phyloP scores from a whole-genome alignment of 1,140 invertebrate species.

The Stegodyphus dumicola region DNA sequence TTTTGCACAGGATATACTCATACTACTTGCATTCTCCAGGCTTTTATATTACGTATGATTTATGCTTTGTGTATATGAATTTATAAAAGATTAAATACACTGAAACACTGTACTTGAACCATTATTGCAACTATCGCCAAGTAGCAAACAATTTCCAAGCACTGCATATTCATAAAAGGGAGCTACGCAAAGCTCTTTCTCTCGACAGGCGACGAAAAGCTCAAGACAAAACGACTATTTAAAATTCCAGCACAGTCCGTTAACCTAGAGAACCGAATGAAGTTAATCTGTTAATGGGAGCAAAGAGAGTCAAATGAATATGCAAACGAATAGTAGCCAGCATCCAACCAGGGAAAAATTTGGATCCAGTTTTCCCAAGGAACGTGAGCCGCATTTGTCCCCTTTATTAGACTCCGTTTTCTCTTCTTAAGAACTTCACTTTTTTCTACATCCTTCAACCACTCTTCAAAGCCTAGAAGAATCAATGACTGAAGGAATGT shows the following conservation, averaged over 20 bases:
- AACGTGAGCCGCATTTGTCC: slow-evolving; percentile 38
- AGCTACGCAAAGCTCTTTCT: slow-evolving; percentile 19
- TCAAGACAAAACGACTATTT: slow-evolving; percentile 52
- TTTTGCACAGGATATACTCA: no score
- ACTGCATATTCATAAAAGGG: slow-evolving; percentile 37
- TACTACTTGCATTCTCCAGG: no score
- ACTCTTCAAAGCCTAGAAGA: no score
- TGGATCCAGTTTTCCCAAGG: slow-evolving; percentile 34
- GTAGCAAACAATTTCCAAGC: no score
- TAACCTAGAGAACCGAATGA: slow-evolving; percentile 54
- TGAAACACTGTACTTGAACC: no score
- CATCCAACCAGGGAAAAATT: slow-evolving; percentile 21
- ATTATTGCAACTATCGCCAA: no score
- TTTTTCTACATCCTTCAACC: not conserved
- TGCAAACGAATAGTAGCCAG: slow-evolving; percentile 40
- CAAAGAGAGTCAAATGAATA: slow-evolving; percentile 57
- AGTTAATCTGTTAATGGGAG: slow-evolving; percentile 60
- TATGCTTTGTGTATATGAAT: no score
- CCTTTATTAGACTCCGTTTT: slow-evolving; percentile 24
- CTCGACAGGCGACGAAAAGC: slow-evolving; percentile 32
- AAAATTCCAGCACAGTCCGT: slow-evolving; percentile 56
- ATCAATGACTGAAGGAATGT: no score
- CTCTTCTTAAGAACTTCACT: not conserved
- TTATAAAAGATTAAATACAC: no score
- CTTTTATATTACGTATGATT: no score